phyloP scores from a whole-genome alignment of 2,113 vertebrate genomes.

The Corythaixoides concolor region DNA sequence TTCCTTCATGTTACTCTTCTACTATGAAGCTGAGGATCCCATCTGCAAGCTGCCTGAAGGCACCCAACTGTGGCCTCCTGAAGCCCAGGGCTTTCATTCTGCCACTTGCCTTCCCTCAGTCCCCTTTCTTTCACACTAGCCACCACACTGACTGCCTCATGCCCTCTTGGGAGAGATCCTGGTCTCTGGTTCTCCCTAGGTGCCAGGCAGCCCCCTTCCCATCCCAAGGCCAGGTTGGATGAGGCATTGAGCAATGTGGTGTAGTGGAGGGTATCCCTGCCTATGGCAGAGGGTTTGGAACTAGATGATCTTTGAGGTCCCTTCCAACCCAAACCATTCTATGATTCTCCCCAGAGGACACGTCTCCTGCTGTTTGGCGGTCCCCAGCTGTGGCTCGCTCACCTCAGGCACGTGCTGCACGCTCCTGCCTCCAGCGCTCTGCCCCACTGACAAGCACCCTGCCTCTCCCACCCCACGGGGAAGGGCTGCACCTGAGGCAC shows the following conservation, averaged over 20 bases:
- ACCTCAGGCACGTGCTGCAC: rapidly evolving
- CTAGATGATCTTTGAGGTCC: too few species aligned
- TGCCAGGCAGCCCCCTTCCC: background rate
- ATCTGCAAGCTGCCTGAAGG: background rate
- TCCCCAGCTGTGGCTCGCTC: background rate
- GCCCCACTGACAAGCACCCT: rapidly evolving
- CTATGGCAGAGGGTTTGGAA: too few species aligned
- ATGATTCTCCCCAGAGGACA: background rate
- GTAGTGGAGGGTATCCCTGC: too few species aligned
- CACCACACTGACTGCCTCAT: background rate
- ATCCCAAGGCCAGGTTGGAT: too few species aligned
- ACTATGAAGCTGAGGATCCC: background rate
- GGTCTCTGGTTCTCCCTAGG: background rate
- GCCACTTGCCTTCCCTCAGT: background rate
- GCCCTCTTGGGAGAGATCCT: background rate
- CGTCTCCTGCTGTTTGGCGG: rapidly evolving
- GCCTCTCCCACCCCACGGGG: background rate
- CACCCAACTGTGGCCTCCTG: background rate
- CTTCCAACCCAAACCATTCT: too few species aligned
- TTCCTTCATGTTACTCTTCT: background rate
- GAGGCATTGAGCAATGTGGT: too few species aligned
- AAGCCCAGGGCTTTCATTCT: background rate
- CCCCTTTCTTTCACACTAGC: background rate
- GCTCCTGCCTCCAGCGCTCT: background rate
- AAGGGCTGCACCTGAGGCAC: background rate